Conservation (phyloP, 2,888 invertebrate species). For the Gymnocheta viridis region DNA sequence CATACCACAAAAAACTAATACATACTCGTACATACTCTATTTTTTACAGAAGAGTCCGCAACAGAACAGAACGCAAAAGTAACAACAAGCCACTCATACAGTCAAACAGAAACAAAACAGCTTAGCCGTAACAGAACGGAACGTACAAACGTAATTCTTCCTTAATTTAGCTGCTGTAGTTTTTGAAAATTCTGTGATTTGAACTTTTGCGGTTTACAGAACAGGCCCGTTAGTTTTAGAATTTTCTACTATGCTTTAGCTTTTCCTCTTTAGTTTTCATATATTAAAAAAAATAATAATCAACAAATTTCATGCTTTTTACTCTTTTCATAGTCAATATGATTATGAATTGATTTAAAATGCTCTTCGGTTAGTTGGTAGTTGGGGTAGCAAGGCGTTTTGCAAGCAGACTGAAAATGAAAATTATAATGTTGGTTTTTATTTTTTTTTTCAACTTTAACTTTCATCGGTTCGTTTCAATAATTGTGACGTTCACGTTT, state of each 20-base stretch:
- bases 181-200: too few species aligned
- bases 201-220: too few species aligned
- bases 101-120: too few species aligned
- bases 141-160: too few species aligned
- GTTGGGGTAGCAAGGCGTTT: neutral
- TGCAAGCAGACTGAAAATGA: neutral
- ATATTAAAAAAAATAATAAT: neutral
- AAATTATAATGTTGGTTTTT: conserved; percentile 24
- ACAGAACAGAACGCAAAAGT: too few species aligned
- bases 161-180: too few species aligned
- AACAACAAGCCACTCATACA: too few species aligned
- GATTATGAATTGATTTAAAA: conserved; percentile 65
- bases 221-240: too few species aligned
- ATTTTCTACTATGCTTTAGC: conserved; percentile 15
- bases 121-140: too few species aligned
- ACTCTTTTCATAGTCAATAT: conserved; percentile 42
- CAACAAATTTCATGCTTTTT: conserved; percentile 30
- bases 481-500: conserved; percentile 19
- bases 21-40: too few species aligned
- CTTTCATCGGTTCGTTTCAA: conserved; percentile 13
- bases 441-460: neutral
- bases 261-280: neutral
- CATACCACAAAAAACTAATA: too few species aligned
- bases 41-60: too few species aligned
- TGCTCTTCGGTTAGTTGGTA: neutral